A percentile compares a stretch with the other conserved stretches of the same genome.
Evolutionary conservation across 2,113 vertebrate species (phyloP).

Genomic region (Leptocoma aspasia): DNA sequence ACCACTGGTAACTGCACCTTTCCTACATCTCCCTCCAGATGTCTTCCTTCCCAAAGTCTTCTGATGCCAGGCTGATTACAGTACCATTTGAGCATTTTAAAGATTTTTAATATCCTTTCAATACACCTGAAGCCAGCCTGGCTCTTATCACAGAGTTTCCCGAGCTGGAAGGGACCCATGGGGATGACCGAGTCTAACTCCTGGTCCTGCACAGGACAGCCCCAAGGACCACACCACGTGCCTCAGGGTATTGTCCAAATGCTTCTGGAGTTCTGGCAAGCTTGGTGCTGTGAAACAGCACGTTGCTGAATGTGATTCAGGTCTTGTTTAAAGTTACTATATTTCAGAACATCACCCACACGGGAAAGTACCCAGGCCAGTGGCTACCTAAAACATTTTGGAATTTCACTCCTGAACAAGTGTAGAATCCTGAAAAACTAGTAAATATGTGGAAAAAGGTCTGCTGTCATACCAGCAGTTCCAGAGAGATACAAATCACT

Average conservation of each 20-base stretch:
- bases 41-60: rapidly evolving
- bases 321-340: background rate
- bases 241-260: background rate
- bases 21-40: background rate
- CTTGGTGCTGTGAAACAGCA: background rate
- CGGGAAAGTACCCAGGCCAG: background rate
- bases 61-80: background rate
- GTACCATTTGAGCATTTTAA: background rate
- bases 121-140: background rate
- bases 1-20: background rate
- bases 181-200: background rate
- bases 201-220: background rate
- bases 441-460: background rate
- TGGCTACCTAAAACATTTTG: background rate
- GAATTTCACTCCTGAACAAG: background rate
- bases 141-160: background rate
- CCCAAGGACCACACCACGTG: background rate
- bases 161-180: background rate
- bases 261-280: background rate
- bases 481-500: background rate
- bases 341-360: background rate
- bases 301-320: background rate
- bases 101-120: background rate
- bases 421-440: background rate
- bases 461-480: background rate